Evolutionary conservation across 2,888 invertebrate genomes (phyloP), one percentile per base, ranked within the genome.

Genomic region (Coleophora deauratella): DNA sequence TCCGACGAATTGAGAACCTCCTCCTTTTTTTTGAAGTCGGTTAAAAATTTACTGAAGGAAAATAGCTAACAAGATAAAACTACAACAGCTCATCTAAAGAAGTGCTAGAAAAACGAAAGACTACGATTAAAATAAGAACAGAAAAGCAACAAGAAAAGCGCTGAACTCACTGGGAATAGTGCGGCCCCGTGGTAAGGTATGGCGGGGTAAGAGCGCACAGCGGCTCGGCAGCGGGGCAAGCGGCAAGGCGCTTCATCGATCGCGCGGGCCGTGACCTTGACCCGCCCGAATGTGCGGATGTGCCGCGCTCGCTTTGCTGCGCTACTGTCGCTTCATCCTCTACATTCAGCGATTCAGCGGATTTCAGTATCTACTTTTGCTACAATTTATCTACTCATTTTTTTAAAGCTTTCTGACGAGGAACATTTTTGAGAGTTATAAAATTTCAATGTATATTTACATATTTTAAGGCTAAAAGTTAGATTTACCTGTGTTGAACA

Each of bases 211-310:
- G 27, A 46, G 45, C 38, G 49, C 53, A 55, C 59, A 58, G 59
- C 48, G 45, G 50, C 58, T n/a, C n/a, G n/a, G 67, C 62, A 63
- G 59, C 51, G 48, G 50, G 46, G 54, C 54, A 50, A 55, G 62
- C 45, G 53, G 31, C 31, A 31, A 31, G 31, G 6, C 31, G 88
- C 88, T 88, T 86, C 87, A 88, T 88, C 88, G 88, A 88, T 88
- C 88, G 21, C 81, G 70, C 76, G 73, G 77, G 72, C 84, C 87
- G 86, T 88, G 88, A 88, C 89, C 88, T 88, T 88, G 88, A 88
- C 89, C 88, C 72, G 88, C 72, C 84, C 79, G 75, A 85, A 78
- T 80, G 75, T 77, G 63, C 72, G 31, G 31, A 10, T 11, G 31
- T 21, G 31, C 62, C 58, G 58, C 59, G 58, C 63, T 73, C 66